Evolutionary conservation across 2,113 vertebrate species (phyloP), one percentile per base, ranked within the genome.

Genomic region (Hippocampus zosterae): DNA sequence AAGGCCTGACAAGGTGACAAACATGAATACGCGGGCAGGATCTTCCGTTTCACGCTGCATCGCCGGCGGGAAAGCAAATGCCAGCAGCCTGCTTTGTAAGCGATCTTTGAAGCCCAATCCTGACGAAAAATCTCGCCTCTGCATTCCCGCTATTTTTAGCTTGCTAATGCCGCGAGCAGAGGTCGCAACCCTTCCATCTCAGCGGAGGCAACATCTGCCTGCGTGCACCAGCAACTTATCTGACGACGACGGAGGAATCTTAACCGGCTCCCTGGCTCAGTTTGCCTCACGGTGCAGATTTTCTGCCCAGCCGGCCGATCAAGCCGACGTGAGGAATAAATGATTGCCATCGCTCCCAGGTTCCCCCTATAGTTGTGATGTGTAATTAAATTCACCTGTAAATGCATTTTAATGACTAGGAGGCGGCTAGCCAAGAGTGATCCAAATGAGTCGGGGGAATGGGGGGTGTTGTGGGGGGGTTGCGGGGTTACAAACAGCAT

Each of bases 171-270:
- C 3, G 61, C 61, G 18, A 87, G 88, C 81, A 81, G 81, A 84
- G 82, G 87, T 90, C 75, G 62, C 84, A 88, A 44, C 41, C 84
- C 85, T 88, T 81, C 81, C 67, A 80, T 85, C 74, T 88, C 86
- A 70, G 75, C 84, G 80, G 78, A 79, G 81, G 72, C 79, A 88
- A 84, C 88, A 88, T 87, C 88, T 85, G 84, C 82, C 79, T 89
- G 48, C 44, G 71, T 74, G 81, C 80, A 3, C 64, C 19, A 75
- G 72, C 25, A 15, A 57, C 76, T 81, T 84, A 83, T 69, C 76
- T 73, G 73, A 56, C 72, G 48, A 8, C 69, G 81, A 84, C 3
- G 68, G 65, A 27, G 41, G 57, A 77, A 48, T 75, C 70, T 74
- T 40, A 59, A 59, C 56, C 27, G 15, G 23, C 55, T 57, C 23